phyloP scores from a whole-genome alignment of 64 coral and sea anemone genomes.

The Pocillopora verrucosa region DNA sequence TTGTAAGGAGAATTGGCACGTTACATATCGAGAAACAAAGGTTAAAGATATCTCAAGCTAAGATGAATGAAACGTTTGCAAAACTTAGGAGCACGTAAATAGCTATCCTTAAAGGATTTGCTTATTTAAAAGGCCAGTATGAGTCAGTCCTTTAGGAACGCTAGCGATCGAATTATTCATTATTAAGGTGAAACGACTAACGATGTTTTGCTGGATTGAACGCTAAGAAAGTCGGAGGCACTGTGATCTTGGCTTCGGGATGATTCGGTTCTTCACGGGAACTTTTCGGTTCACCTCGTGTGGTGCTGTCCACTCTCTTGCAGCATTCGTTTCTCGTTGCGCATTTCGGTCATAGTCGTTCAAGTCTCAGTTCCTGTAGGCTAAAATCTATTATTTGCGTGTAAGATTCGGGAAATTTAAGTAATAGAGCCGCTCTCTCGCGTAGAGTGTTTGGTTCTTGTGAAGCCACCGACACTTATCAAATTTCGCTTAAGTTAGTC shows the following conservation, averaged over 20 bases:
- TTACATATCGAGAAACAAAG: no score
- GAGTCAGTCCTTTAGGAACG: background rate
- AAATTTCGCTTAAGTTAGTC: background rate
- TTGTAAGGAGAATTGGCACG: no score
- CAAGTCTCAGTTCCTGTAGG: background rate
- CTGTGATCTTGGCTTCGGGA: background rate
- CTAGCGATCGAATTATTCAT: background rate
- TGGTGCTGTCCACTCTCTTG: background rate
- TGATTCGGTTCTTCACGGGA: background rate
- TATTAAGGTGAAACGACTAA: background rate
- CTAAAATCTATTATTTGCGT: background rate
- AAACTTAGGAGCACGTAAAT: no score
- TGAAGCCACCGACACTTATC: no score
- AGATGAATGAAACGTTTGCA: no score
- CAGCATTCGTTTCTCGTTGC: background rate
- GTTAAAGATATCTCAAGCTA: no score
- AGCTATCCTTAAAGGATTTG: no score
- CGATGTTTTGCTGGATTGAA: background rate
- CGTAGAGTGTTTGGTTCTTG: no score
- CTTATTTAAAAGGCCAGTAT: background rate
- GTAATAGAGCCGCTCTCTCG: no score
- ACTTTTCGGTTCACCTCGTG: background rate
- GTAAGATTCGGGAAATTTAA: no score
- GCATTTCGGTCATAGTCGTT: background rate
- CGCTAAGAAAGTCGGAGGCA: background rate